Evolutionary conservation across 2,888 invertebrate species (phyloP), one percentile per base, ranked within the genome.

Genomic region (Tolmerus cingulatus): DNA sequence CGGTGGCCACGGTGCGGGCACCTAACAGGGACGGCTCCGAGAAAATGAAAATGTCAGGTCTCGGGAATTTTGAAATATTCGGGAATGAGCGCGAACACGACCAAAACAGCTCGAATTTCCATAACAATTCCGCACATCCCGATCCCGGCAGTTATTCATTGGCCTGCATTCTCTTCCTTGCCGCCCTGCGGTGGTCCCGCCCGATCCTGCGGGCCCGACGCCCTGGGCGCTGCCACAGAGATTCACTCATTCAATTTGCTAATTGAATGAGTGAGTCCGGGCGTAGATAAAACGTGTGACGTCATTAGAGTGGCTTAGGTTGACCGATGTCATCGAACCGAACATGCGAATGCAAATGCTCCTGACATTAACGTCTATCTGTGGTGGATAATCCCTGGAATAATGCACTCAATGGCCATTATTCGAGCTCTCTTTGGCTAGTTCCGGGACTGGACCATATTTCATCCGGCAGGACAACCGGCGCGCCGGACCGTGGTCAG

Each of bases 291-390:
- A 57, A 84, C 82, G 19, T 57, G 37, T 84, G 82, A 66, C 57
- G 66, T 84, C 82, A 84, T 66, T 84, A 84, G 66, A 88, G 88
- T 88, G 84, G 82, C 86, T 88, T 88, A 86, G 86, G 78, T 87
- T 88, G 88, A 84, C 86, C 86, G 76, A 46, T 79, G 79, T 79
- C 79, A 79, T 79, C 79, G 40, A 51, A 57, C 40, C 77, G 57
- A 86, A 86, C 86, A 66, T 84, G 82, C 43, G 74, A 88, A 86
- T 88, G 86, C 74, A 87, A 87, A 85, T 86, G 79, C 79, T 85
- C n/a, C 66, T 84, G 78, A 87, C 82, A 84, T 84, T 84, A 66
- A 57, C 66, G 37, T 84, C 66, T 57, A 82, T 57, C 55, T 84
- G 66, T 37, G 66, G 82, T 66, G 23, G 82, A 84, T 84, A 66